Conservation (phyloP, 2,113 vertebrate genomes). For the Eulemur macaco region DNA sequence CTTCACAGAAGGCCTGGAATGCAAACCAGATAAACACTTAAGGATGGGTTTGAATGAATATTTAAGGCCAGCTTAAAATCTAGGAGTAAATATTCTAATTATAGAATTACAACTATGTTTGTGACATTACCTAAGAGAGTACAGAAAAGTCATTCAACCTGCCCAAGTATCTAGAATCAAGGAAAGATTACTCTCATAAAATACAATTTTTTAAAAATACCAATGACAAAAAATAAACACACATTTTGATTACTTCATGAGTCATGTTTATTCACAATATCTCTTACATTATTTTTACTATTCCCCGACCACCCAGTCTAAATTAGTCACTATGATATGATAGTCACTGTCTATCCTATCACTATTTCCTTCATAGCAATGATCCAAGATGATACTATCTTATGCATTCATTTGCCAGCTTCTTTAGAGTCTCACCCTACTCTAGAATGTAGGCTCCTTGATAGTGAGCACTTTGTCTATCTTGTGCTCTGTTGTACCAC, state of each 20-base stretch:
- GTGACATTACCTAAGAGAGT: neutral
- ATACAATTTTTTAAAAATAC: conserved; percentile 33
- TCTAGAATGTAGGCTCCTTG: neutral
- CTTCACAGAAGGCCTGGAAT: neutral
- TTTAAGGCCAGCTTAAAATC: neutral
- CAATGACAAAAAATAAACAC: conserved; percentile 38
- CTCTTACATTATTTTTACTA: neutral
- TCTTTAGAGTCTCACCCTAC: neutral
- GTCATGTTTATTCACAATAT: neutral
- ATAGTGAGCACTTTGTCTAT: neutral
- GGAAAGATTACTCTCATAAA: neutral
- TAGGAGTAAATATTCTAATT: neutral
- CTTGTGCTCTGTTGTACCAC: neutral
- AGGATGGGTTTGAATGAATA: neutral
- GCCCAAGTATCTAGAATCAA: neutral
- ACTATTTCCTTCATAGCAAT: neutral
- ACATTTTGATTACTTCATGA: conserved; percentile 42
- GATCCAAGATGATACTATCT: neutral
- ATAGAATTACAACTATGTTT: neutral
- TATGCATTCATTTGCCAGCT: neutral
- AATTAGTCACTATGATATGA: conserved; percentile 1
- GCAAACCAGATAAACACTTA: neutral
- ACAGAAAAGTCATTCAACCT: neutral
- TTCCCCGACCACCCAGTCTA: neutral
- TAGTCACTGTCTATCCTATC: neutral